Base-by-base conservation (phyloP, 2,888 invertebrate genomes). In the Watsonalla binaria region DNA sequence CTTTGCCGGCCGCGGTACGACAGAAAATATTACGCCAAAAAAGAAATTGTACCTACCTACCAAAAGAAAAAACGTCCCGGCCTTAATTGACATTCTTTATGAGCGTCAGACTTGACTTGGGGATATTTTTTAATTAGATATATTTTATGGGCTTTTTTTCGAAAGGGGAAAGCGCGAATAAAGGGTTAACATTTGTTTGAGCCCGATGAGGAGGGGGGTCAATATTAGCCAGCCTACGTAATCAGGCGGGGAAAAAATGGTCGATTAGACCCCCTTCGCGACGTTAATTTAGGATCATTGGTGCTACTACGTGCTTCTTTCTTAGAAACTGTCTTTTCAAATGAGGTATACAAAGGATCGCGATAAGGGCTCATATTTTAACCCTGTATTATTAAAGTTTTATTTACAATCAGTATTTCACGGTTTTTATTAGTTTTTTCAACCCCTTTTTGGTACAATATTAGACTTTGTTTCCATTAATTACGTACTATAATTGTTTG, bases 91-190 rank as follows among this genome's bases (percentile, higher is more conserved):
- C 91, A 91, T 91, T 91, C 91, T 91, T 91, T 91, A 91, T 90
- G 90, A 84, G 80, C 89, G 90, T 88, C 90, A 89, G 90, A 82
- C 89, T 89, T 86, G 83, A 86, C 82, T 84, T 82, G 83, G 82
- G 91, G 87, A 91, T 91, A 91, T 91, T 91, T 91, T 91, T 91
- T 91, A 91, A 91, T 91, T 91, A 91, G 91, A 91, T 91, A 91
- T 91, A 91, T 91, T 91, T 91, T 91, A 91, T 91, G 90, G 82
- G 82, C 74, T 86, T 90, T 90, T 90, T 90, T 89, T 80, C 84
- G 78, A 86, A 90, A 82, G 88, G 87, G 87, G 84, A 75, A 75
- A 77, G 79, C 74, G 76, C 78, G 82, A 83, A 83, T 85, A 86
- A 89, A 88, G 89, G 90, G 90, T 90, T 90, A 89, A 85, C 89